Evolutionary conservation across 1,140 invertebrate genomes (phyloP).

Genomic region (Gyrodactylus bullatarudis): DNA sequence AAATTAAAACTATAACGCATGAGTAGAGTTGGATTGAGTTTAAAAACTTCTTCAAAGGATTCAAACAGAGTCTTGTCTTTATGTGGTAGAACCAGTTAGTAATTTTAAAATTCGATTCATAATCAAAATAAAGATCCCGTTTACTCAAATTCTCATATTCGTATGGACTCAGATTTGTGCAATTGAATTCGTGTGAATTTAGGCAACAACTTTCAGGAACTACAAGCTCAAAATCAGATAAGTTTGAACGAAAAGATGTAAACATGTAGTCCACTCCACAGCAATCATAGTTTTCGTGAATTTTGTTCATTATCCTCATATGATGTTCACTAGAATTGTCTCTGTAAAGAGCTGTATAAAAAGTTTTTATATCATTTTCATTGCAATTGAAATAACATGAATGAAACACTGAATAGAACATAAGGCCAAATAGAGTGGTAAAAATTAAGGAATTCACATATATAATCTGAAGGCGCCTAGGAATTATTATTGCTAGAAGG

Average conservation of each 20-base stretch:
- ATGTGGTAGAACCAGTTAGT: background rate
- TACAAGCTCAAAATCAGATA: background rate
- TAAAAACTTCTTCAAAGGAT: background rate
- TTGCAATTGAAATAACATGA: background rate
- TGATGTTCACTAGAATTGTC: background rate
- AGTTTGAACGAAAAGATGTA: background rate
- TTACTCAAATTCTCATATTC: background rate
- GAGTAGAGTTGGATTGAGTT: background rate
- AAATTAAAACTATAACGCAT: background rate
- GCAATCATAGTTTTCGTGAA: background rate
- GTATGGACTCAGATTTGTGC: background rate
- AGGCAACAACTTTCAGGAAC: background rate
- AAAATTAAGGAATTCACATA: no score
- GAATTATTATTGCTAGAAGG: no score
- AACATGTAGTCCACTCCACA: background rate
- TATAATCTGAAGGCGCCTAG: no score
- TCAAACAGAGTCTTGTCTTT: background rate
- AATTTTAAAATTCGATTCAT: background rate
- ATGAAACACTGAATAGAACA: background rate
- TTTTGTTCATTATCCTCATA: background rate
- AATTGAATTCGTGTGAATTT: background rate
- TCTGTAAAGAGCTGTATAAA: background rate
- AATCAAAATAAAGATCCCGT: background rate
- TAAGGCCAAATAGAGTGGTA: background rate
- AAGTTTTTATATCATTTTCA: background rate